Conservation (phyloP, 2,113 vertebrate genomes). For the Grantiella picta region DNA sequence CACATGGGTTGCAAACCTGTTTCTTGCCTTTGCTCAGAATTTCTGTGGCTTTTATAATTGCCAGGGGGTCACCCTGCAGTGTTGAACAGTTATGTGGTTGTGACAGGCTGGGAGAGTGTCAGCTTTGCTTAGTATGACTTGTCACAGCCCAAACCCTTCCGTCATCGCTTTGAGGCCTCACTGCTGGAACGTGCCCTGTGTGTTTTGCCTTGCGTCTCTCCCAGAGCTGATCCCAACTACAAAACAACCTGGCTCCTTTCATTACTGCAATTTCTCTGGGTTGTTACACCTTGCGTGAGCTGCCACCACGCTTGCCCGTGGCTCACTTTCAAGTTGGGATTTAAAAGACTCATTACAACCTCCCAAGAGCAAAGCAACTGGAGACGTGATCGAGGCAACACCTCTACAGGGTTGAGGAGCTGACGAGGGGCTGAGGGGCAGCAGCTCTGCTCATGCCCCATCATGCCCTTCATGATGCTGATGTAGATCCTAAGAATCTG, state of each 20-base stretch:
- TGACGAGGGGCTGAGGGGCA: accelerated
- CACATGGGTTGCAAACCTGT: background rate
- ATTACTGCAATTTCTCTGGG: accelerated
- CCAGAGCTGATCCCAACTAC: background rate
- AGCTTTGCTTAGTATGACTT: background rate
- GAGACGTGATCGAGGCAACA: background rate
- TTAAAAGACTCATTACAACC: background rate
- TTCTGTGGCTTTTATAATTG: background rate
- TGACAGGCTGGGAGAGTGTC: background rate
- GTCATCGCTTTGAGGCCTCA: accelerated
- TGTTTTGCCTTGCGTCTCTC: background rate
- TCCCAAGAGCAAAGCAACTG: background rate
- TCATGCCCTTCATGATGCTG: accelerated
- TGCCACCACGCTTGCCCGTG: accelerated
- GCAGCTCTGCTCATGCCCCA: background rate
- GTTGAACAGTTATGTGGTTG: background rate
- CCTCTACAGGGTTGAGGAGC: accelerated
- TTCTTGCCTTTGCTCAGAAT: background rate
- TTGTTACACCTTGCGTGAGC: accelerated
- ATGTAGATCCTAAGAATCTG: background rate
- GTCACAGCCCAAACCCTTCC: background rate
- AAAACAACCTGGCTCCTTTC: background rate
- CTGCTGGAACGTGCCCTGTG: accelerated
- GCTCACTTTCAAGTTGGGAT: accelerated
- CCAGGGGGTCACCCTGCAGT: background rate